Evolutionary conservation across 2,797 vertebrate genomes (phyloP).

Genomic region (Pygocentrus nattereri): DNA sequence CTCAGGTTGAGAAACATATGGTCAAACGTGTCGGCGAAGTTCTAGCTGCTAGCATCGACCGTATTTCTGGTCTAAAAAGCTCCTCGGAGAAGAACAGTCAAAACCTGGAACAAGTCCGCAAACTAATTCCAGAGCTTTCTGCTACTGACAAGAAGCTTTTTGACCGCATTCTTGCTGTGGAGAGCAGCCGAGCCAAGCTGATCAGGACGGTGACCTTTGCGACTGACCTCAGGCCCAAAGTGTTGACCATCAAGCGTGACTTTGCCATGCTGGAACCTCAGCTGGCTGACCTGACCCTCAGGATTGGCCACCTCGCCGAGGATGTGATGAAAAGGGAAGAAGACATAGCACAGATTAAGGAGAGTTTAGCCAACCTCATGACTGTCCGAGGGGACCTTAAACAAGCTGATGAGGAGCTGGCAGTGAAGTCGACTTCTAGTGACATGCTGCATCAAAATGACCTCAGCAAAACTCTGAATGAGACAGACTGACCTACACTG

Average conservation of each 20-base stretch:
- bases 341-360: conserved; percentile 83
- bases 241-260: conserved; percentile 86
- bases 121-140: conserved; percentile 76
- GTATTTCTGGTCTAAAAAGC: conserved; percentile 81
- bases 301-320: conserved; percentile 87
- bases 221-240: conserved; percentile 91
- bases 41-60: conserved; percentile 87
- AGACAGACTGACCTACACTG: neutral
- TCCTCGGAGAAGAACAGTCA: conserved; percentile 80
- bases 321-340: conserved; percentile 81
- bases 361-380: conserved; percentile 83
- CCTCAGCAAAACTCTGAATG: conserved; percentile 9
- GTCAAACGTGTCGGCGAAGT: conserved; percentile 87
- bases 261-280: conserved; percentile 84
- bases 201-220: conserved; percentile 88
- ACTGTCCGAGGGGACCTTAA: conserved; percentile 69
- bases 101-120: conserved; percentile 77
- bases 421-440: conserved; percentile 6
- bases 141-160: conserved; percentile 75
- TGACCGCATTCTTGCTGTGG: conserved; percentile 81
- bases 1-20: conserved; percentile 82
- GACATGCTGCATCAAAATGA: conserved; percentile 11
- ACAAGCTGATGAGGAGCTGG: conserved; percentile 34
- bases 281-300: conserved; percentile 86
- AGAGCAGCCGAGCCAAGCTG: conserved; percentile 87